Evolutionary conservation across 2,888 invertebrate genomes (phyloP).

Genomic region (Eupithecia inturbata): DNA sequence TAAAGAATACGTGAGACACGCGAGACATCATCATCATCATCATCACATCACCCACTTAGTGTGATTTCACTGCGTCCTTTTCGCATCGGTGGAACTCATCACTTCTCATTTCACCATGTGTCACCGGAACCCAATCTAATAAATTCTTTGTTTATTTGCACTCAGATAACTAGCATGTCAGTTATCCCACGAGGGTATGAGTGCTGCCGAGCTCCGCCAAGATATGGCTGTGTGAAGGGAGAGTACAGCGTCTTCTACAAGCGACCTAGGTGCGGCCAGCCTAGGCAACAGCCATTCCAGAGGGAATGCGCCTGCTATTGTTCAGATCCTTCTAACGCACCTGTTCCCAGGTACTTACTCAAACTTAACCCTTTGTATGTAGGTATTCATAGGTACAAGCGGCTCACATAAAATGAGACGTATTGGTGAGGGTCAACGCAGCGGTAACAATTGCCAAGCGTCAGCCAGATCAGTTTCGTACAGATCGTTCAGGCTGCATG

Average conservation of each 20-base stretch:
- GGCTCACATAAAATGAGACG: neutral
- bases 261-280: constrained; percentile 74
- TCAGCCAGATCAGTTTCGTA: too few relatives aligned
- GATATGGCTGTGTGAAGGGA: constrained; percentile 68
- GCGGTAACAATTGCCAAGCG: too few relatives aligned
- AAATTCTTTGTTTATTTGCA: constrained; percentile 20
- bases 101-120: neutral
- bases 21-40: too few relatives aligned
- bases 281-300: constrained; percentile 72
- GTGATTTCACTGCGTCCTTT: neutral
- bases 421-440: too few relatives aligned
- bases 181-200: constrained; percentile 69
- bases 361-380: neutral
- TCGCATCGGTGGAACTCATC: neutral
- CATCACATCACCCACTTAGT: neutral
- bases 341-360: neutral
- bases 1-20: neutral
- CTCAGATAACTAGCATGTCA: constrained; percentile 35
- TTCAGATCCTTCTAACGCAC: neutral
- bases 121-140: neutral
- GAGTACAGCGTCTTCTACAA: constrained; percentile 75
- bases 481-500: too few relatives aligned
- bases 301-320: constrained; percentile 44
- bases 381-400: constrained; percentile 52
- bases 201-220: constrained; percentile 57